phyloP scores from a whole-genome alignment of 2,888 invertebrate genomes.

The Ormia ochracea region DNA sequence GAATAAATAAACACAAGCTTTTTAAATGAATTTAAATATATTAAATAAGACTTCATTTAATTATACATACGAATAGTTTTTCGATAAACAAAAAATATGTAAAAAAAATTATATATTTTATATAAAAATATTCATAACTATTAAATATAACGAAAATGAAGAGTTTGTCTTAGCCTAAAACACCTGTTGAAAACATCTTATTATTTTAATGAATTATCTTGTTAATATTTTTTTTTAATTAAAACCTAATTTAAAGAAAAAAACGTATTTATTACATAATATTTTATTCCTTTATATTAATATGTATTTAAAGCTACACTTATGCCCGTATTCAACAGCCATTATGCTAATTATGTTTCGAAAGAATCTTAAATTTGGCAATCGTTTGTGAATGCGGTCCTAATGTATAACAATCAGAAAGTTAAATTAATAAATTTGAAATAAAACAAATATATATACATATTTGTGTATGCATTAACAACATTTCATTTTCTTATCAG shows the following conservation, averaged over 20 bases:
- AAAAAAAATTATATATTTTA: no score
- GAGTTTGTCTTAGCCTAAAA: neutral
- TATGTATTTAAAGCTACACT: slow-evolving; percentile 19
- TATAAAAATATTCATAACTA: neutral
- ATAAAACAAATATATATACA: neutral
- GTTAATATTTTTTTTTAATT: slow-evolving; percentile 36
- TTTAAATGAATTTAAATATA: neutral
- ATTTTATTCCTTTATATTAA: slow-evolving; percentile 54
- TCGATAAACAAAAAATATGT: no score
- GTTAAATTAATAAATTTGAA: slow-evolving; percentile 48
- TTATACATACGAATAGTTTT: neutral
- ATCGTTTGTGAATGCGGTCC: neutral
- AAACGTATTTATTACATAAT: slow-evolving; percentile 55
- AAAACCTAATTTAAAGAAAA: slow-evolving; percentile 20
- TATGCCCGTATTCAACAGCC: neutral
- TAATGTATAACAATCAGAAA: slow-evolving; percentile 34
- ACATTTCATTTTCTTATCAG: no score
- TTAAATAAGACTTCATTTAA: neutral
- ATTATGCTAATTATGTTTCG: neutral
- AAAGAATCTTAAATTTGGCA: neutral
- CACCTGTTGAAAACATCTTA: slow-evolving; percentile 34
- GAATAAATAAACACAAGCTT: neutral
- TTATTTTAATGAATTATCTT: slow-evolving; percentile 30
- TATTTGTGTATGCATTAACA: neutral
- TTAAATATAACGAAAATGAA: neutral